phyloP scores from a whole-genome alignment of 2,888 invertebrate genomes.

The Sarcophaga subvicina region DNA sequence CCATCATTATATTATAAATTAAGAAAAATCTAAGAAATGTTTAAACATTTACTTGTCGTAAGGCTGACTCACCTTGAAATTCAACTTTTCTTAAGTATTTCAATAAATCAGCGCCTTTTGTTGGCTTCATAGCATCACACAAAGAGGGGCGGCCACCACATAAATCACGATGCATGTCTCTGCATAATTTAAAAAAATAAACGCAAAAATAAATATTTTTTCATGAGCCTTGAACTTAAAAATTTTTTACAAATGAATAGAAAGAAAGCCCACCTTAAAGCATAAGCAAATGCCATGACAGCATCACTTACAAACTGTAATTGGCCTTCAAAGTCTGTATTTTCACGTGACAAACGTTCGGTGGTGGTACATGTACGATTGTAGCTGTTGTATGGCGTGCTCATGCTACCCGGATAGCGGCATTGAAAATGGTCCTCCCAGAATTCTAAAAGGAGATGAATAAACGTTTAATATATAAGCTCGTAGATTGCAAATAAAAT shows the following conservation, averaged over 20 bases:
- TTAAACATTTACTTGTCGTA: too few relatives aligned
- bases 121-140: conserved; percentile 94
- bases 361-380: conserved; percentile 88
- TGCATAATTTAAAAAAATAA: conserved; percentile 77
- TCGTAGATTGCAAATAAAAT: too few relatives aligned
- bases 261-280: conserved; percentile 85
- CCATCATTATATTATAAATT: neutral
- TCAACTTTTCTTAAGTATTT: conserved; percentile 92
- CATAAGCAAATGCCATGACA: conserved; percentile 96
- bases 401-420: conserved; percentile 90
- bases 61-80: conserved; percentile 88
- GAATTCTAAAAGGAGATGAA: conserved; percentile 86
- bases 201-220: neutral
- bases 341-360: conserved; percentile 88
- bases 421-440: conserved; percentile 98
- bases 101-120: conserved; percentile 92
- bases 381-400: conserved; percentile 92
- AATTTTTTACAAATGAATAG: conserved; percentile 73
- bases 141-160: conserved; percentile 90
- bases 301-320: conserved; percentile 98
- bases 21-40: neutral
- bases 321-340: conserved; percentile 95
- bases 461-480: too few relatives aligned
- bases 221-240: too few relatives aligned
- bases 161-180: conserved; percentile 92